Evolutionary conservation across 2,888 invertebrate genomes (phyloP), one percentile per base, ranked within the genome.

Genomic region (Ophion ventricosus): DNA sequence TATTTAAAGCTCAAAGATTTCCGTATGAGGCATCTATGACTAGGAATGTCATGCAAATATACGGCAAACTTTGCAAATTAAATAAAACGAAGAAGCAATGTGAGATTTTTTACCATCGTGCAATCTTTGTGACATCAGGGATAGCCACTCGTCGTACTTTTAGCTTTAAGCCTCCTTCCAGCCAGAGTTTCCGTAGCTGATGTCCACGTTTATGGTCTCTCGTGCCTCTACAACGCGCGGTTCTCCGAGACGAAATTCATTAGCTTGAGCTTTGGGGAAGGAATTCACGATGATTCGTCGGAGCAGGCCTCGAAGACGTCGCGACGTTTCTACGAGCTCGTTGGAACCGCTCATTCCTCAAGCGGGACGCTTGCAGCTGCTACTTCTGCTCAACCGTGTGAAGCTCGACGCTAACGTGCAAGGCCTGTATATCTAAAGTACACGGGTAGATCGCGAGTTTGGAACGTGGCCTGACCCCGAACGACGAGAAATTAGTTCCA

Each of bases 401-500:
- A 54, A 8, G 49, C 69, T 56, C 29, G 67, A 67, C n/a, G 43
- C 23, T 56, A 17, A 20, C 66, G 49, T 70, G 57, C 35, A 64
- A 75, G 57, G 7, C 67, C 35, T 2, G 43, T 43, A 43, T 14
- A 43, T 43, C 43, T 43, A 43, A 11, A 1, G 43, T 14, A 43
- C 14, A 11, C 43, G 43, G 43, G 43, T 43, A 43, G 56, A 63
- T 25, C 67, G 35, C 59, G 78, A 78, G 54, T 69, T 64, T 57
- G 69, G 17, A 25, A 63, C n/a, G 26, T 63, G 14, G n/a, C n/a
- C 11, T 35, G 43, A 59, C 59, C 83, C 76, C 87, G 88, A 88
- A 89, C 20, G 17, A 56, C 73, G 85, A 17, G 82, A 89, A 90
- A 90, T 90, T 90, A 90, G 88, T 88, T 88, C 87, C 61, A 64